These are phyloP conservation scores for Caenorhabditis doughertyi DNA, from an alignment of 2,888 invertebrate genomes.

Conservation along the genomic window DNA sequence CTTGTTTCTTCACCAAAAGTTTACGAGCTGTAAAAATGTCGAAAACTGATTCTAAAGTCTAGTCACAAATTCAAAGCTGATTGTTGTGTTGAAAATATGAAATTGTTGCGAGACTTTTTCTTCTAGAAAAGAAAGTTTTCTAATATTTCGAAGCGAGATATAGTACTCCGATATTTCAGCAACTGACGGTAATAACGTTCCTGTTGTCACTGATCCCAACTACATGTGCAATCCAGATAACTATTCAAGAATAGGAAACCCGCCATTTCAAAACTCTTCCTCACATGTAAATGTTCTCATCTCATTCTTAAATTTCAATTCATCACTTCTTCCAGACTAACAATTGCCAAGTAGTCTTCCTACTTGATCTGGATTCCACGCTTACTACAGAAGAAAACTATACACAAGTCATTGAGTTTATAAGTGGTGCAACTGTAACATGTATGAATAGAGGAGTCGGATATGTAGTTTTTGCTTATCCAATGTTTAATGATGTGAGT, in stretches of 20 bases:
- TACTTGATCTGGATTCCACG: slow-evolving; percentile 68
- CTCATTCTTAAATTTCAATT: background rate
- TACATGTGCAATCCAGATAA: slow-evolving; percentile 49
- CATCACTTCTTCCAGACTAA: slow-evolving; percentile 34
- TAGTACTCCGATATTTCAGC: slow-evolving; percentile 33
- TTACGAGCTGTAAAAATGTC: background rate
- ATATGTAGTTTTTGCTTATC: slow-evolving; percentile 64
- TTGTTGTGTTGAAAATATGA: no score
- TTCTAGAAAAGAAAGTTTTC: no score
- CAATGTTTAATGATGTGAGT: slow-evolving; percentile 65
- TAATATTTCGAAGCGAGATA: background rate
- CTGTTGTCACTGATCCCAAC: slow-evolving; percentile 39
- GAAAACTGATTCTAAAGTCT: background rate
- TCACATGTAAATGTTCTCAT: slow-evolving; percentile 17
- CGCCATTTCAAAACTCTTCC: slow-evolving; percentile 21
- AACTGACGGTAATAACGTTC: slow-evolving; percentile 54
- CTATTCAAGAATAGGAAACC: slow-evolving; percentile 26
- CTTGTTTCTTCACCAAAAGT: background rate
- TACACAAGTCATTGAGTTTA: slow-evolving; percentile 62
- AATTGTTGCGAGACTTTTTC: no score
- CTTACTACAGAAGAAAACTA: slow-evolving; percentile 64
- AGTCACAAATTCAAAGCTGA: no score
- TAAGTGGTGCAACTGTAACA: slow-evolving; percentile 56
- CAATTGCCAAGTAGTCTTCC: slow-evolving; percentile 67
- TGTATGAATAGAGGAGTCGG: slow-evolving; percentile 71